Evolutionary conservation across 2,797 vertebrate species (phyloP).

Genomic region (Enteromius afrohamiltoni): DNA sequence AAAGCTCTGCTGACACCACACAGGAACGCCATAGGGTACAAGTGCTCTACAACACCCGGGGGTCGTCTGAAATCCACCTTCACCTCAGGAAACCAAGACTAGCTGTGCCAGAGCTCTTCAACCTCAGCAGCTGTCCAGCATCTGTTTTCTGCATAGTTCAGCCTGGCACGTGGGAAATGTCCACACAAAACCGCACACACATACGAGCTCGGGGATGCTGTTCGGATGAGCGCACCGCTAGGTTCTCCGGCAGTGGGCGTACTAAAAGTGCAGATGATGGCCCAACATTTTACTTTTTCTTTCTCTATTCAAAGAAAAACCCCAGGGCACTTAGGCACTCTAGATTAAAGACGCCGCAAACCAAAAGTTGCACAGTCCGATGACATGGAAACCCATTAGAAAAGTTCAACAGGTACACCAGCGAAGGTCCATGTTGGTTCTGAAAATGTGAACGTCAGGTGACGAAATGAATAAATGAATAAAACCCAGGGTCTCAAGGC

Average conservation of each 20-base stretch:
- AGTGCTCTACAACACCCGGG: background rate
- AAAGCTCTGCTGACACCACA: slow-evolving; percentile 64
- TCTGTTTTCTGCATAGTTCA: slow-evolving; percentile 19
- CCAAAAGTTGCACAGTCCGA: background rate
- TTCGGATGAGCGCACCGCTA: slow-evolving; percentile 6
- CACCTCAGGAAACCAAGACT: background rate
- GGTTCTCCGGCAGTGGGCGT: slow-evolving; percentile 5
- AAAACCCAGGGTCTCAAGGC: slow-evolving; percentile 7
- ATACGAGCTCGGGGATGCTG: background rate
- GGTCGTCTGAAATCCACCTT: background rate
- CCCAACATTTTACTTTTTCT: slow-evolving; percentile 7
- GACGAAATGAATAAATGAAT: slow-evolving; percentile 28
- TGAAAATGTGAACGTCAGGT: background rate
- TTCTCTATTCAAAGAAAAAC: slow-evolving; percentile 19
- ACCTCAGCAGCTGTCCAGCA: background rate
- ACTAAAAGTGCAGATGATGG: slow-evolving; percentile 17
- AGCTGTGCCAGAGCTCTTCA: slow-evolving; percentile 3
- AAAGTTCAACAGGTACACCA: slow-evolving; percentile 32
- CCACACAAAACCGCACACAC: background rate
- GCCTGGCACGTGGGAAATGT: background rate
- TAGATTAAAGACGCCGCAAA: background rate
- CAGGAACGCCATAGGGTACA: slow-evolving; percentile 61
- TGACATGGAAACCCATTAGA: slow-evolving; percentile 7
- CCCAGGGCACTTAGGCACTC: slow-evolving; percentile 32
- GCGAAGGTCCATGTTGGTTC: background rate